Evolutionary conservation across 2,113 vertebrate genomes (phyloP), one percentile per base, ranked within the genome.

Genomic region (Gymnorhina tibicen): DNA sequence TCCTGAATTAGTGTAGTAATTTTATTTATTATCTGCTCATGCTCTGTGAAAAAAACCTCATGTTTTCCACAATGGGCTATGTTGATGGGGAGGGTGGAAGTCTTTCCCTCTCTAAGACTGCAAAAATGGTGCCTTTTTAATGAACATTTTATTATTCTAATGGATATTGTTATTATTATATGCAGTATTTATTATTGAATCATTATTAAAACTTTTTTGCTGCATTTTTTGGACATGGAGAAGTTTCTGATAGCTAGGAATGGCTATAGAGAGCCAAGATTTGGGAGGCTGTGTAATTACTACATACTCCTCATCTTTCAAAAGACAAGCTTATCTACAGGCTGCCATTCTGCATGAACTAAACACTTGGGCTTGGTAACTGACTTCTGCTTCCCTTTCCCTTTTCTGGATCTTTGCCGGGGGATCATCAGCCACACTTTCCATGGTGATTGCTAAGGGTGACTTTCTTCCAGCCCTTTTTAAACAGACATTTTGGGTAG

Each of bases 241-340:
- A 94, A 67, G 37, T 95, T 97, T 97, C 81, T 27, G 52, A 85
- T 68, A 86, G 60, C 91, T 56, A 93, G 55, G 87, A 96, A 96
- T 47, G 37, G 33, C 77, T 93, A 66, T 28, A 73, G 78, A 92
- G 85, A 97, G 93, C 90, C 95, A 97, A 95, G 90, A 74, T 73
- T 87, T 95, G 67, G 69, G 85, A 91, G 69, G 76, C 26, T 95
- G 73, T 68, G 49, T 86, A 96, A 94, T 90, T 95, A 42, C 81
- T 96, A 55, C 77, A 76, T 86, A 80, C 53, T 91, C 77, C 91
- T 97, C 64, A 53, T 87, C 92, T 97, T 95, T 95, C 91, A 33
- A 88, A 93, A 95, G 86, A 64, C 75, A 81, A 70, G 22, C 52
- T 79, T 91, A 91, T 96, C 89, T 97, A 81, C 76, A 93, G 81